Evolutionary conservation across 2,797 vertebrate species (phyloP).

Genomic region (Tokudaia muenninki): DNA sequence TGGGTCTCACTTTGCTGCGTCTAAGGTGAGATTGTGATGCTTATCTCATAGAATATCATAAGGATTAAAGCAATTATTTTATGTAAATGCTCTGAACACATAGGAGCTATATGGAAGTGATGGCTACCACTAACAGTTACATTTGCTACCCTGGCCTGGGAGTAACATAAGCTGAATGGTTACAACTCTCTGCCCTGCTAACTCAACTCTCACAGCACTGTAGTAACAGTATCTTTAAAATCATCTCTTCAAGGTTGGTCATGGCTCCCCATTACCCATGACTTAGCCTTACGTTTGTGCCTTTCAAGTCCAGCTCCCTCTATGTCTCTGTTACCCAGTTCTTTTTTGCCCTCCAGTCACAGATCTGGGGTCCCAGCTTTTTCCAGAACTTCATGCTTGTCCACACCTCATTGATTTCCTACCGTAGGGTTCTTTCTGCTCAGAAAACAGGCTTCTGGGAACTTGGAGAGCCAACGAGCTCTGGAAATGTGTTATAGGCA

Average conservation of each 20-base stretch:
- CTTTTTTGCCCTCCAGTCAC: not conserved
- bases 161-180: not conserved
- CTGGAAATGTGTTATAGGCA: not conserved
- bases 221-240: not conserved
- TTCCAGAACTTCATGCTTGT: not conserved
- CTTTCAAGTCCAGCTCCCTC: not conserved
- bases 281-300: not conserved
- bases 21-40: not conserved
- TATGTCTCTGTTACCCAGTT: not conserved
- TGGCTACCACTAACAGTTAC: not conserved
- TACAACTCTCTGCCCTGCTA: not conserved
- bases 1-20: not conserved
- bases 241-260: not conserved
- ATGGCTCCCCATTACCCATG: not conserved
- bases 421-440: not conserved
- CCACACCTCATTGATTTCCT: not conserved
- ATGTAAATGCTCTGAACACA: not conserved
- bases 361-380: not conserved
- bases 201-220: not conserved
- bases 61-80: not conserved
- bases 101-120: not conserved
- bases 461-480: not conserved
- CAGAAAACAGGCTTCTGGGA: slow-evolving; percentile 48
- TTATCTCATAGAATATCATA: not conserved
- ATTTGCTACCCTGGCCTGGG: not conserved